A percentile compares a stretch with the other conserved stretches of the same genome.
Evolutionary conservation across 2,113 vertebrate species (phyloP).

Genomic region (Pedetes capensis): DNA sequence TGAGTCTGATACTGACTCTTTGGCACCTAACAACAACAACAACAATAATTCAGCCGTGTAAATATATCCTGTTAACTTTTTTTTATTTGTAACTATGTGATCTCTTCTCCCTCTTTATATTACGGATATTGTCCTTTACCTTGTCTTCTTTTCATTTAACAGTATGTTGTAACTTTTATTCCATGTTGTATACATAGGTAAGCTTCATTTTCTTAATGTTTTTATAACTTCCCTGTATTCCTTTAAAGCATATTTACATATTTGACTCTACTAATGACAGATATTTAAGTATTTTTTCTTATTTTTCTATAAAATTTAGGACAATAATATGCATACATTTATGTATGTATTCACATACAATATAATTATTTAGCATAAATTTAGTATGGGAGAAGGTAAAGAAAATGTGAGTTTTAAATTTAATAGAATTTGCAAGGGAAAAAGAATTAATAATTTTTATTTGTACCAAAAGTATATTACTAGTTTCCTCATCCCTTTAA

Average conservation of each 20-base stretch:
- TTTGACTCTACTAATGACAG: not conserved
- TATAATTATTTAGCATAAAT: not conserved
- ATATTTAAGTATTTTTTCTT: not conserved
- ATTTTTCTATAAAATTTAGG: not conserved
- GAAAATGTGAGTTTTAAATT: not conserved
- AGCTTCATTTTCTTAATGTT: not conserved
- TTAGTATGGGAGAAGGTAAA: not conserved
- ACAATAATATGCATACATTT: not conserved
- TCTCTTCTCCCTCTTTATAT: not conserved
- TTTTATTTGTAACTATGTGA: not conserved
- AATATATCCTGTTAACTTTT: not conserved
- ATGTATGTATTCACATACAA: not conserved
- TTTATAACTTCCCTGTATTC: not conserved
- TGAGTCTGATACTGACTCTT: no score
- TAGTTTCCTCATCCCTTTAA: not conserved
- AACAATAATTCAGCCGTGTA: not conserved
- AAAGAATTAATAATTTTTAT: not conserved
- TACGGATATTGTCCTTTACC: not conserved
- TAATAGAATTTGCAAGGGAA: not conserved
- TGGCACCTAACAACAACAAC: no score
- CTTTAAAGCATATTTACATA: not conserved
- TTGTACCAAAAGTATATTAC: not conserved
- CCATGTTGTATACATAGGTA: not conserved
- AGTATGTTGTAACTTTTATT: not conserved
- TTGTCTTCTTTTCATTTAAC: not conserved